A percentile compares a stretch with the other conserved stretches of the same genome.
These are phyloP conservation scores for Acipenser oxyrinchus DNA, from an alignment of 2,797 vertebrate species.

Conservation along the genomic window DNA sequence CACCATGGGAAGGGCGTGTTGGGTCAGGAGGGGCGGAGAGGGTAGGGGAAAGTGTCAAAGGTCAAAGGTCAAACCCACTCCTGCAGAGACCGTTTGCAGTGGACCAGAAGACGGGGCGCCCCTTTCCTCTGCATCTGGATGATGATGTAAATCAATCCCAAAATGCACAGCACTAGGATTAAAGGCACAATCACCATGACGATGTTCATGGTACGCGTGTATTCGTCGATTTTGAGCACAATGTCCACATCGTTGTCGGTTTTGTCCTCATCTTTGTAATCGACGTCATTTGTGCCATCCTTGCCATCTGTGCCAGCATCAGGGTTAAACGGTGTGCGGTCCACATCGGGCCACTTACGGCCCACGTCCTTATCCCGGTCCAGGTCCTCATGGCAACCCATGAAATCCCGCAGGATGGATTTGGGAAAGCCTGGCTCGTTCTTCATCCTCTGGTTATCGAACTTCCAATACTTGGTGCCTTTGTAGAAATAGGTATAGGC, in stretches of 20 bases:
- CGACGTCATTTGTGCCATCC: conserved; percentile 34
- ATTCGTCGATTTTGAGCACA: conserved; percentile 76
- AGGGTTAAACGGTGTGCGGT: conserved; percentile 62
- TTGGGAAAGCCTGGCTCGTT: conserved; percentile 84
- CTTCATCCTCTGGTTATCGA: conserved; percentile 74
- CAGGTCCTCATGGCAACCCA: conserved; percentile 73
- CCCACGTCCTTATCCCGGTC: conserved; percentile 47
- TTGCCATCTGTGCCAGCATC: conserved; percentile 32
- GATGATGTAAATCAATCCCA: conserved; percentile 77
- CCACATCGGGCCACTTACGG: conserved; percentile 59
- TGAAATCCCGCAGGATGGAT: conserved; percentile 89
- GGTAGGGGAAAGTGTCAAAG: conserved; percentile 12
- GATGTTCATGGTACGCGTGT: conserved; percentile 73
- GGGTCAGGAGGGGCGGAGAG: conserved; percentile 3
- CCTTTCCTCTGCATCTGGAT: conserved; percentile 90
- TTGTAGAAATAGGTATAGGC: conserved; percentile 92
- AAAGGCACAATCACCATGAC: conserved; percentile 80
- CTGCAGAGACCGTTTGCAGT: conserved; percentile 96
- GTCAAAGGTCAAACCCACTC: conserved; percentile 81
- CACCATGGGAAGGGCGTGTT: conserved; percentile 30
- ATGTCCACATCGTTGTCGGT: conserved; percentile 67
- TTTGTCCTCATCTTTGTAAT: conserved; percentile 45
- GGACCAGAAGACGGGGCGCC: conserved; percentile 74
- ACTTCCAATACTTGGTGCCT: conserved; percentile 89
- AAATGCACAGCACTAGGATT: conserved; percentile 78